phyloP scores from a whole-genome alignment of 2,797 vertebrate species.

The Falco concolor region DNA sequence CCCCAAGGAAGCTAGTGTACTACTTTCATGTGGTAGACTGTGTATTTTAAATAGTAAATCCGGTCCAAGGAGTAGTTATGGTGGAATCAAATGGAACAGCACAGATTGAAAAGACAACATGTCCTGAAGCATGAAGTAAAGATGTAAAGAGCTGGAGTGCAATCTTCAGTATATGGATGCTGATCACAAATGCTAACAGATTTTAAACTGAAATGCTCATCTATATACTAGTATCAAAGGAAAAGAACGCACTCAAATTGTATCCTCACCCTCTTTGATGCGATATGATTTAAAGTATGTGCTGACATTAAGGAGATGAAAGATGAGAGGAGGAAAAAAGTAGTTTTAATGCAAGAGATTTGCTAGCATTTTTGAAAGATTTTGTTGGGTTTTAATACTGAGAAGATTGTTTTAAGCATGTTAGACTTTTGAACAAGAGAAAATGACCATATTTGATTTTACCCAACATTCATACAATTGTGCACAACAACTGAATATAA shows the following conservation, averaged over 20 bases:
- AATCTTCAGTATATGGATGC: not conserved
- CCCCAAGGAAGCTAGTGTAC: not conserved
- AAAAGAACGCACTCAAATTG: not conserved
- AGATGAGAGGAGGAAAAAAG: not conserved
- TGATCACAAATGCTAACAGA: not conserved
- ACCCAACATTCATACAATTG: not conserved
- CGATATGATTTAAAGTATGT: not conserved
- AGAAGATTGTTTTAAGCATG: not conserved
- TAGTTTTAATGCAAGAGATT: not conserved
- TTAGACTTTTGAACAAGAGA: not conserved
- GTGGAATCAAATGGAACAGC: not conserved
- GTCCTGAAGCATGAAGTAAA: not conserved
- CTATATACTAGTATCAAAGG: not conserved
- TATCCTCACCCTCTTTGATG: not conserved
- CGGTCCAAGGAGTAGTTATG: not conserved
- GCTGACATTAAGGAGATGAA: constrained; percentile 3
- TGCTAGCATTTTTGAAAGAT: not conserved
- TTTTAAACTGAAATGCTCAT: not conserved
- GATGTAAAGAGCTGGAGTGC: not conserved
- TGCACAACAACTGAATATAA: not conserved
- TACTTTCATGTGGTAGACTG: not conserved
- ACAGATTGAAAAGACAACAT: not conserved
- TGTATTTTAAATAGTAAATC: not conserved
- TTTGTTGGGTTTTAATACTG: not conserved
- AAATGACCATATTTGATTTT: not conserved